Conservation (phyloP, 1,140 invertebrate species). For the Drosophila ironensis region DNA sequence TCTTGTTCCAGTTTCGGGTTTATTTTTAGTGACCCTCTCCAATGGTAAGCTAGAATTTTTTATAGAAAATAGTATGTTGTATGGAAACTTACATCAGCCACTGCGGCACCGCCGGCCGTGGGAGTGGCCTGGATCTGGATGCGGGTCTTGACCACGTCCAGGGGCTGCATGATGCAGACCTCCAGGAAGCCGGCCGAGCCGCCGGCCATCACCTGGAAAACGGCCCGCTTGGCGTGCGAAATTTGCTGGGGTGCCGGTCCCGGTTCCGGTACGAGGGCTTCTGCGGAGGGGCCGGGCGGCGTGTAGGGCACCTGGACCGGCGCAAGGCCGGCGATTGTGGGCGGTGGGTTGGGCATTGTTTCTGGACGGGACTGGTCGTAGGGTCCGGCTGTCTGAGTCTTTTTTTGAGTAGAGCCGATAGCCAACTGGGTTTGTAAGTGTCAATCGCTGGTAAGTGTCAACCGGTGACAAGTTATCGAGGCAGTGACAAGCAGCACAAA, state of each 20-base stretch:
- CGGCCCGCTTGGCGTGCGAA: slow-evolving; percentile 86
- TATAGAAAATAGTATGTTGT: too few species aligned
- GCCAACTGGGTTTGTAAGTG: too few species aligned
- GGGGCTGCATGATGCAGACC: slow-evolving; percentile 97
- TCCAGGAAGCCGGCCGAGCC: slow-evolving; percentile 96
- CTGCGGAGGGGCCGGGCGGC: neutral
- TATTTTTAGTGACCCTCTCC: too few species aligned
- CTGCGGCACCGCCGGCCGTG: slow-evolving; percentile 51
- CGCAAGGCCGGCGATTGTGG: too few species aligned
- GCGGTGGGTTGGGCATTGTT: too few species aligned
- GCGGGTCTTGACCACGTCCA: slow-evolving; percentile 95
- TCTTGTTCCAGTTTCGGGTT: too few species aligned
- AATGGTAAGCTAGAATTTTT: too few species aligned
- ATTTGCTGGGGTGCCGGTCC: slow-evolving; percentile 9
- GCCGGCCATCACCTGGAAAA: slow-evolving; percentile 92
- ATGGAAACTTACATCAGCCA: slow-evolving; percentile 46
- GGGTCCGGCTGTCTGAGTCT: too few species aligned
- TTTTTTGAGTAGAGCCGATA: too few species aligned
- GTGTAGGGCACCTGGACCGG: neutral
- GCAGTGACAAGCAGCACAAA: neutral
- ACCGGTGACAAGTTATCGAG: neutral
- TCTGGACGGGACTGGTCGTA: too few species aligned
- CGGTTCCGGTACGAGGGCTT: neutral
- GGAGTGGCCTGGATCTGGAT: slow-evolving; percentile 87
- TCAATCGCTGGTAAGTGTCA: too few species aligned